phyloP scores from a whole-genome alignment of 2,113 vertebrate species.

The Eptesicus fuscus region DNA sequence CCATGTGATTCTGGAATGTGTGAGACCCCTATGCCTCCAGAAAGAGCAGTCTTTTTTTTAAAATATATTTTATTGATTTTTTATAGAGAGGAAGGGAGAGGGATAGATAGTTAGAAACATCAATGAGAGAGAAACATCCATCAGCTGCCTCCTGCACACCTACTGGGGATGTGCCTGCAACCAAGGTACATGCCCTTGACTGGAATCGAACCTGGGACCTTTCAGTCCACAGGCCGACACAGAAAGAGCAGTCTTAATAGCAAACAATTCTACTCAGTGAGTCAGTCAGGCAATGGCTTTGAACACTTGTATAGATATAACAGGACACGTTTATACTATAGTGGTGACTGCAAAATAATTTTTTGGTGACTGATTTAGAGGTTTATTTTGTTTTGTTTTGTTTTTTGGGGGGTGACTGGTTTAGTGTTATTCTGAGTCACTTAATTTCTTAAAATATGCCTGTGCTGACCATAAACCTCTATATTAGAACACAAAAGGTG shows the following conservation, averaged over 20 bases:
- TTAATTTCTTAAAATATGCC: slow-evolving; percentile 31
- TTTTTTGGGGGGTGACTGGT: neutral
- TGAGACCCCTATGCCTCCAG: neutral
- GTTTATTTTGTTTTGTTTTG: neutral
- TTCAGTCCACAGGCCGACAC: too few relatives aligned
- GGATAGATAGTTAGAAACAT: too few relatives aligned
- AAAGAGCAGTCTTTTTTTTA: neutral
- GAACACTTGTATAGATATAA: neutral
- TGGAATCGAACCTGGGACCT: too few relatives aligned
- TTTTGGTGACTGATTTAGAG: neutral
- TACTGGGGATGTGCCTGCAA: too few relatives aligned
- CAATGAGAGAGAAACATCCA: too few relatives aligned
- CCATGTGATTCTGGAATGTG: neutral
- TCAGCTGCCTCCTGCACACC: too few relatives aligned
- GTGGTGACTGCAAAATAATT: neutral
- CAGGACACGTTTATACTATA: neutral
- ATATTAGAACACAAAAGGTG: neutral
- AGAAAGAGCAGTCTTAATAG: neutral
- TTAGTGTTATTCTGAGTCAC: neutral
- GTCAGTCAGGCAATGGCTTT: neutral
- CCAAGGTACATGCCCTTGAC: too few relatives aligned
- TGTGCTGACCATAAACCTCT: neutral
- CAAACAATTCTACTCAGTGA: neutral
- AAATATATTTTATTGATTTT: too few relatives aligned
- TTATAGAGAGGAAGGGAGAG: too few relatives aligned